These are phyloP conservation scores for Jordanella pulchra DNA, from an alignment of 2,797 vertebrate genomes.

Conservation along the genomic window DNA sequence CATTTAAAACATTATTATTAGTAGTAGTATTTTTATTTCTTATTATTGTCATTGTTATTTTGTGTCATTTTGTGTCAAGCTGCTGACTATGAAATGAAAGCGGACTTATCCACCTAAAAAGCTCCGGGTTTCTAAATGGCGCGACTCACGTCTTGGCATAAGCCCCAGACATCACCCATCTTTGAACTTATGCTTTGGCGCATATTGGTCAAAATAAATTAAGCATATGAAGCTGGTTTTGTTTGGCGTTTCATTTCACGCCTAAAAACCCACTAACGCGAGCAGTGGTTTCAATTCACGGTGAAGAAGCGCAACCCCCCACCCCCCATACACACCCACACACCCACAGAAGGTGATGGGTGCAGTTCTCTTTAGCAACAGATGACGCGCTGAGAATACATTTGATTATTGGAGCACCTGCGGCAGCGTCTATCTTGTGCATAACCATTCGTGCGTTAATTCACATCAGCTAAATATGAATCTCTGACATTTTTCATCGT, in stretches of 20 bases:
- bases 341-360: constrained; percentile 6
- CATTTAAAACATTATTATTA: too few species aligned
- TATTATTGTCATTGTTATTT: not conserved
- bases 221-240: constrained; percentile 42
- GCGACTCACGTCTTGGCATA: not conserved
- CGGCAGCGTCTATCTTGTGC: not conserved
- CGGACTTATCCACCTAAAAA: not conserved
- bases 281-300: not conserved
- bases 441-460: not conserved
- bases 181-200: constrained; percentile 36
- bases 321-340: too few species aligned
- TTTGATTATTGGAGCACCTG: constrained; percentile 14
- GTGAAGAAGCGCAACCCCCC: not conserved
- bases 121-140: not conserved
- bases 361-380: constrained; percentile 23
- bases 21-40: not conserved
- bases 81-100: not conserved
- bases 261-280: constrained; percentile 6
- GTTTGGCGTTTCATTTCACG: constrained; percentile 22
- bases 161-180: not conserved
- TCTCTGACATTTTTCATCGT: accelerated
- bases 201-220: constrained; percentile 24
- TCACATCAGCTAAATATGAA: constrained; percentile 3
- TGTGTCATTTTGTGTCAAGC: not conserved
- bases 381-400: constrained; percentile 42